phyloP scores from a whole-genome alignment of 2,113 vertebrate genomes.

The Elaphurus davidianus region DNA sequence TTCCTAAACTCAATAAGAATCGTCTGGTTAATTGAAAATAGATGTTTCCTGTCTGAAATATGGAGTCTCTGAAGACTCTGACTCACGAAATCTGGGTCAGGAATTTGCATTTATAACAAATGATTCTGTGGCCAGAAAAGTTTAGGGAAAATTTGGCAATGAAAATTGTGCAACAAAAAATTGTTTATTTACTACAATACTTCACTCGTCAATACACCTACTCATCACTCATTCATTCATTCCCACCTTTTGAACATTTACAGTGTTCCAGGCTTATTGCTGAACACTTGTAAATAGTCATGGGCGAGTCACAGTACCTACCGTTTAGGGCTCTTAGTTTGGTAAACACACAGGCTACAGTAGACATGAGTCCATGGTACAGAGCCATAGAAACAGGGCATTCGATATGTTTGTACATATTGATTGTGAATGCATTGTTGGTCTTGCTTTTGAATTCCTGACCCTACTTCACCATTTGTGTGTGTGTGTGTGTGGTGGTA shows the following conservation, averaged over 20 bases:
- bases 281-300: neutral
- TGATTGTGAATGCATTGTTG: neutral
- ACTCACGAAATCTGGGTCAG: neutral
- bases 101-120: neutral
- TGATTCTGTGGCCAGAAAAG: neutral
- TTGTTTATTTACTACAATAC: neutral
- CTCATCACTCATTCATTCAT: neutral
- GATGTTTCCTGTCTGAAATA: neutral
- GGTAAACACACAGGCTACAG: neutral
- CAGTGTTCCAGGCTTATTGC: neutral
- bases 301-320: neutral
- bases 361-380: fast-evolving
- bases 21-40: neutral
- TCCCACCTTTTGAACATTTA: neutral
- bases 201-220: neutral
- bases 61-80: neutral
- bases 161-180: neutral
- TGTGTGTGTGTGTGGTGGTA: neutral
- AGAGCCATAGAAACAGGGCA: neutral
- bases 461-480: neutral
- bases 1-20: neutral
- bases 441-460: neutral
- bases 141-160: neutral
- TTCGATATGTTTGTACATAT: neutral
- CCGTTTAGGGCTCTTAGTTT: neutral